Evolutionary conservation across 2,797 vertebrate species (phyloP).

Genomic region (Pristis pectinata): DNA sequence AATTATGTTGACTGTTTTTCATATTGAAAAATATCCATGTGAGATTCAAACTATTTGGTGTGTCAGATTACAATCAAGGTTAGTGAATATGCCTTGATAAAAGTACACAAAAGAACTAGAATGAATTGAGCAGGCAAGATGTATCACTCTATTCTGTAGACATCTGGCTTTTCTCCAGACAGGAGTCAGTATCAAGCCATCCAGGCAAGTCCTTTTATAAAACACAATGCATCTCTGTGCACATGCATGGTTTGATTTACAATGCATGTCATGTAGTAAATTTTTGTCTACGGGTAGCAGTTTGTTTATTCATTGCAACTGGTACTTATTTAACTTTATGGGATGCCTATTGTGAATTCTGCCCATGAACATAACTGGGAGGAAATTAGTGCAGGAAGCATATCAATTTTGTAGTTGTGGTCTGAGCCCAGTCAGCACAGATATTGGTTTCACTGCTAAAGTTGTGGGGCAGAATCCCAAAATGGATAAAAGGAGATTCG

Average conservation of each 20-base stretch:
- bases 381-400: background rate
- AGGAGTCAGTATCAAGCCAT: background rate
- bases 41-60: background rate
- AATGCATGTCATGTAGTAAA: background rate
- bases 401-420: background rate
- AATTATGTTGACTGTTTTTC: background rate
- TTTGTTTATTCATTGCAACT: slow-evolving; percentile 12
- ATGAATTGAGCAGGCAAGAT: slow-evolving; percentile 19
- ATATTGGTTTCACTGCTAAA: background rate
- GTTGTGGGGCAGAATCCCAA: background rate
- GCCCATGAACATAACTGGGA: background rate
- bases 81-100: slow-evolving; percentile 16
- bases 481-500: background rate
- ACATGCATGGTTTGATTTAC: slow-evolving; percentile 13
- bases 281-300: background rate
- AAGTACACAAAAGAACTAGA: background rate
- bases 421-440: background rate
- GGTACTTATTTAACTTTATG: background rate
- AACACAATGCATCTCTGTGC: slow-evolving; percentile 22
- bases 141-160: background rate
- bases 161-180: slow-evolving; percentile 25
- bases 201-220: slow-evolving; percentile 1
- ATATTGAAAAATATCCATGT: background rate
- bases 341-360: background rate
- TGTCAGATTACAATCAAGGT: slow-evolving; percentile 25